Conservation (phyloP, 2,888 invertebrate genomes). For the Drosophila atripex region DNA sequence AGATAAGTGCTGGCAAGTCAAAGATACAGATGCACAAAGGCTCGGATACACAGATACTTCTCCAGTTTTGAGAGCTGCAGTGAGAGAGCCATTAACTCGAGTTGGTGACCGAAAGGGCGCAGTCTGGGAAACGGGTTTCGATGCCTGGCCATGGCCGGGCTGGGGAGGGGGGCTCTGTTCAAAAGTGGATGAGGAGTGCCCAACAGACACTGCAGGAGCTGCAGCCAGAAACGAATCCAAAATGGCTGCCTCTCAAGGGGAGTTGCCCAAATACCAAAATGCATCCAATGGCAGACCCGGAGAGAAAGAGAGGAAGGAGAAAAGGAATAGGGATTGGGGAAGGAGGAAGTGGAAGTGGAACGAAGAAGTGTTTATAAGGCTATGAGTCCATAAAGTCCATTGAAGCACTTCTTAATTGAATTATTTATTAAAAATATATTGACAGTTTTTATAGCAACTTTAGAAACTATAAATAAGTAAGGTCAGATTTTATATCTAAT, state of each 20-base stretch:
- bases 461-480: neutral
- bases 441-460: neutral
- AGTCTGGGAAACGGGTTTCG: conserved; percentile 39
- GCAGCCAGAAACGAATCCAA: conserved; percentile 45
- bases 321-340: neutral
- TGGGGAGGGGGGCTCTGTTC: neutral
- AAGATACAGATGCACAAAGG: conserved; percentile 41
- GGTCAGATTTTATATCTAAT: neutral
- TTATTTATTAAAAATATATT: neutral
- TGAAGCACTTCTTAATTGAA: neutral
- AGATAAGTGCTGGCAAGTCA: conserved; percentile 38
- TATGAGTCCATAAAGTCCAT: neutral
- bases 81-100: conserved; percentile 48
- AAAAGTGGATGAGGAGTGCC: conserved; percentile 3
- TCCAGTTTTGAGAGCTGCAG: conserved; percentile 4
- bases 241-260: conserved; percentile 63
- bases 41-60: conserved; percentile 22
- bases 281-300: conserved; percentile 26
- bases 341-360: neutral
- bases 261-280: conserved; percentile 50
- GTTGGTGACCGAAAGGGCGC: conserved; percentile 37
- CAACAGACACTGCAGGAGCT: conserved; percentile 33
- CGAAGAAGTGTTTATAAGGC: neutral
- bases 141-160: neutral
- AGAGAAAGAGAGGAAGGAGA: conserved; percentile 7